A percentile compares a stretch with the other conserved stretches of the same genome.
phyloP scores from a whole-genome alignment of 2,797 vertebrate species.

The Sciaenops ocellatus region DNA sequence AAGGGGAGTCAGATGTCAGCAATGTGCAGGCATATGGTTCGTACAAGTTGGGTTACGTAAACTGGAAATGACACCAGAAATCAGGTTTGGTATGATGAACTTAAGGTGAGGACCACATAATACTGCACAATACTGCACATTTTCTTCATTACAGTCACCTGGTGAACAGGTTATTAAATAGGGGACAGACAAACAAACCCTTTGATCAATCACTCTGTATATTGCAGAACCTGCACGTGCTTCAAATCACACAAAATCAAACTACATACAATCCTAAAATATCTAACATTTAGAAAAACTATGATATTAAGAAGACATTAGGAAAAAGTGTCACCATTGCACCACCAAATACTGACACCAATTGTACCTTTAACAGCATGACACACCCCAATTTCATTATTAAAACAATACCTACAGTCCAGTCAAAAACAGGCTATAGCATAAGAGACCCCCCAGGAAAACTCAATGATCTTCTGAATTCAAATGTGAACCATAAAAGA shows the following conservation, averaged over 20 bases:
- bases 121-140: neutral
- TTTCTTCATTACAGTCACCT: conserved; percentile 5
- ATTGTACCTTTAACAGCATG: neutral
- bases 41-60: conserved; percentile 63
- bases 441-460: conserved; percentile 3
- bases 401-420: neutral
- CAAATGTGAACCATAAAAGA: conserved; percentile 15
- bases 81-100: conserved; percentile 36
- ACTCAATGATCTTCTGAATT: conserved; percentile 17
- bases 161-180: conserved; percentile 1
- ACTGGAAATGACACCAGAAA: conserved; percentile 64
- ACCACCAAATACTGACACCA: neutral
- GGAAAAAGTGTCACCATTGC: neutral
- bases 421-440: conserved; percentile 14
- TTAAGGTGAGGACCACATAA: neutral
- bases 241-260: neutral
- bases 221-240: neutral
- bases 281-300: conserved; percentile 1
- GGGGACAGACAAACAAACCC: neutral
- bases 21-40: conserved; percentile 70
- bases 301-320: neutral
- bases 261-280: neutral
- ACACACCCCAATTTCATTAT: neutral
- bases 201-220: neutral
- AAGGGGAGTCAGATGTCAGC: conserved; percentile 79